Evolutionary conservation across 2,797 vertebrate genomes (phyloP), one percentile per base, ranked within the genome.

Genomic region (Columba guinea): DNA sequence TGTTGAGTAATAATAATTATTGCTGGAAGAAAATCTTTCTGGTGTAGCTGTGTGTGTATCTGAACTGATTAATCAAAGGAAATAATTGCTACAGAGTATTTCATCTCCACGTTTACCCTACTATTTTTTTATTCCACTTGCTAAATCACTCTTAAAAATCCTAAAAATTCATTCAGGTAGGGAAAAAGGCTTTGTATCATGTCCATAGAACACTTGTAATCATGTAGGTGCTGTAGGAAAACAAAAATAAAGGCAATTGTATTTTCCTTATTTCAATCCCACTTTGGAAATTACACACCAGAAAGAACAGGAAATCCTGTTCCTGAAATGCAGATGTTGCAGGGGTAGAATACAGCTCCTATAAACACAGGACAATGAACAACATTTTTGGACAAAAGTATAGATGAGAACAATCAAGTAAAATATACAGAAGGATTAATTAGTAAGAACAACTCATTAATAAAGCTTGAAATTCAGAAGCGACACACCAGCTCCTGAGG

Each of bases 281-380:
- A 41, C 21, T 90, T 91, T 65, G 62, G 60, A 90, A 92, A 90
- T 64, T 5, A 68, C 28, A 77, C 9, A 83, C 10, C 73, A 84
- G 69, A 81, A 90, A 75, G 26, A 46, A 56, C 8, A 82, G 68
- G 39, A 90, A 92, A 91, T 56, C 67, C 84, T 81, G 39, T 52
- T 95, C 74, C 68, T 93, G 74, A 88, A 93, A 53, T 79, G 74
- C 74, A 90, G 70, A 58, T 86, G 60, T 30, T 48, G 44, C 59
- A 15, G 28, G 5, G 22, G 84, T 32, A 32, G 56, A 74, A 53
- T 3, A 53, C 9, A 64, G 37, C 34, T 84, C 19, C 60, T 68
- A 5, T 51, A 92, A 94, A 77, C 21, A 59, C 51, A 82, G 46
- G 70, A 56, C 67, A 63, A 13, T 2, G 0, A 88, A 34, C 64